Percentiles rank a stretch among this genome's conserved stretches.
Conservation (phyloP, 1,140 invertebrate genomes). For the Bactericera cockerelli region DNA sequence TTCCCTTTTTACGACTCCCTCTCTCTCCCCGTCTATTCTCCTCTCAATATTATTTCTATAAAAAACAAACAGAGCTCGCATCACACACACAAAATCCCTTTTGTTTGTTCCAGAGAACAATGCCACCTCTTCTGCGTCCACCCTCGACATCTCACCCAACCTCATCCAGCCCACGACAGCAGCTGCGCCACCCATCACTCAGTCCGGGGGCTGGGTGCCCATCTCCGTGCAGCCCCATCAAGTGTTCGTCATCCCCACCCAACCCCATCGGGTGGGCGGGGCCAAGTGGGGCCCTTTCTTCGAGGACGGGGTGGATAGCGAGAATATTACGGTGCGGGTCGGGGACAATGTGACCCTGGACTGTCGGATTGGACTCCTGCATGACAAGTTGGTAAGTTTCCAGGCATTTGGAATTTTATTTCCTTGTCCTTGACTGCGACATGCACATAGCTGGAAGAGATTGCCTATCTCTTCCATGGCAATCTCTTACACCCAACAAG, state of each 20-base stretch:
- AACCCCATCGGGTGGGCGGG: slow-evolving; percentile 13
- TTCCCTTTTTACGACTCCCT: too few relatives aligned
- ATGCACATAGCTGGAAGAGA: not conserved
- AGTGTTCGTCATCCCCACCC: slow-evolving; percentile 2
- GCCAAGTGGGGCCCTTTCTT: slow-evolving; percentile 26
- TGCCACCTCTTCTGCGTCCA: too few relatives aligned
- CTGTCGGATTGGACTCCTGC: slow-evolving; percentile 26
- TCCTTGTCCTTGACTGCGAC: not conserved
- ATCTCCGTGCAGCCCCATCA: not conserved
- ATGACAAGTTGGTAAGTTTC: slow-evolving; percentile 26
- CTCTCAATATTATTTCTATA: too few relatives aligned
- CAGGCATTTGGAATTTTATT: not conserved
- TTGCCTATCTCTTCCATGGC: not conserved
- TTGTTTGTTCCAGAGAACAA: too few relatives aligned
- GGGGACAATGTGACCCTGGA: slow-evolving; percentile 25
- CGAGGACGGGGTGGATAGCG: slow-evolving; percentile 24
- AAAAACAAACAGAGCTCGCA: too few relatives aligned
- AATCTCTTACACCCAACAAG: too few relatives aligned
- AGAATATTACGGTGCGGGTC: slow-evolving; percentile 23
- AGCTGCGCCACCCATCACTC: not conserved
- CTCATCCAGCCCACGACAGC: not conserved
- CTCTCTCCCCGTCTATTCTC: too few relatives aligned
- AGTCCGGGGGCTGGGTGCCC: not conserved
- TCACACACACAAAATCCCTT: too few relatives aligned
- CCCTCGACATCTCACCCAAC: too few relatives aligned